Conservation (phyloP, 2,113 vertebrate species). For the Opisthocomus hoazin region DNA sequence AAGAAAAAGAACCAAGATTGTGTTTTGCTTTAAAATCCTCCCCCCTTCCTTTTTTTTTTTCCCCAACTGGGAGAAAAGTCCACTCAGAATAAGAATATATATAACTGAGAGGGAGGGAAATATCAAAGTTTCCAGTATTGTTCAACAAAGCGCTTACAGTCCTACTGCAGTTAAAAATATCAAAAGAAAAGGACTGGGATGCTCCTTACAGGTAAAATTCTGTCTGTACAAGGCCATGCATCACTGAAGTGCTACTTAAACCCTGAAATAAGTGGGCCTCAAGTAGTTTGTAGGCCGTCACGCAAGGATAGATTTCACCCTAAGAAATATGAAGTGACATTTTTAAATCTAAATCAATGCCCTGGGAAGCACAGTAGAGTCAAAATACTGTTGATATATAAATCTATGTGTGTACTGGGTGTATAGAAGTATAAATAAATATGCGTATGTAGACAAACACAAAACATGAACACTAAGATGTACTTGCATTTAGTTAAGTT, state of each 20-base stretch:
- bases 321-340: not conserved
- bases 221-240: not conserved
- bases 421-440: not conserved
- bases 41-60: not conserved
- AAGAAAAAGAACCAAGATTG: not conserved
- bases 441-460: not conserved
- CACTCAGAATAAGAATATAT: not conserved
- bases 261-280: slow-evolving; percentile 8
- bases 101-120: not conserved
- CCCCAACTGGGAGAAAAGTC: not conserved
- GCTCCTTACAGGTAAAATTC: not conserved
- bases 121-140: not conserved
- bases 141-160: not conserved
- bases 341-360: not conserved
- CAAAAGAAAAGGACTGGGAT: not conserved
- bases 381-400: not conserved
- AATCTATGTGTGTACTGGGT: not conserved
- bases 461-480: not conserved
- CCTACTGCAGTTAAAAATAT: not conserved
- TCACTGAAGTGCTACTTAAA: slow-evolving; percentile 24
- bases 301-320: not conserved
- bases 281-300: not conserved
- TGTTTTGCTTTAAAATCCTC: not conserved
- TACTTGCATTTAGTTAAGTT: not conserved
- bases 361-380: not conserved